A percentile compares a stretch with the other conserved stretches of the same genome.
phyloP scores from a whole-genome alignment of 2,888 invertebrate genomes.

The Ommatoiulus sabulosus region DNA sequence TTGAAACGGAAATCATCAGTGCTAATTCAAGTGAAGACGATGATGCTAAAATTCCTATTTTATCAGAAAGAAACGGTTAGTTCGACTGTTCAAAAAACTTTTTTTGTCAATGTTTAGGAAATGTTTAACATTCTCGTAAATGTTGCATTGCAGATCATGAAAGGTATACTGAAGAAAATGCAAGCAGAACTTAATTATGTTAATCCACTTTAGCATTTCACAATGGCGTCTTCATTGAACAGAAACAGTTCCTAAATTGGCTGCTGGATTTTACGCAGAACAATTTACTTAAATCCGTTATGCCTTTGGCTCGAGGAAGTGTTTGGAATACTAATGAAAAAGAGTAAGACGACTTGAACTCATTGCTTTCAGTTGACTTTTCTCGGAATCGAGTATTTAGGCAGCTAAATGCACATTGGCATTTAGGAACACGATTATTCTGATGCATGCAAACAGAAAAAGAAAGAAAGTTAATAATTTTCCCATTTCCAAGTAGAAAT shows the following conservation, averaged over 20 bases:
- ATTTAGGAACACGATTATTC: too few species aligned
- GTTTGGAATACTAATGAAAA: too few species aligned
- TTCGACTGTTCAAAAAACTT: background rate
- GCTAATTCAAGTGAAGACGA: background rate
- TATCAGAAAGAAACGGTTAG: constrained; percentile 57
- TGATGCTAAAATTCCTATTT: constrained; percentile 49
- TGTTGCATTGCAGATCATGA: background rate
- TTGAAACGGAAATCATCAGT: background rate
- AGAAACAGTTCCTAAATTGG: background rate
- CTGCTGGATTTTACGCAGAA: background rate
- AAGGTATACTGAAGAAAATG: background rate
- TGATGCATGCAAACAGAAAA: too few species aligned
- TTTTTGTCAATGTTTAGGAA: background rate
- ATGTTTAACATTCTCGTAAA: background rate
- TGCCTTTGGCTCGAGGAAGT: too few species aligned
- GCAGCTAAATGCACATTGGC: too few species aligned
- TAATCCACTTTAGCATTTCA: background rate
- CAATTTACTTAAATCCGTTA: background rate
- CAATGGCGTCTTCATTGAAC: background rate
- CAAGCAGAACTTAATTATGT: background rate
- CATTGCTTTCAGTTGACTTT: too few species aligned
- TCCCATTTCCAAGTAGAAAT: background rate
- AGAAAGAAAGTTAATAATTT: too few species aligned
- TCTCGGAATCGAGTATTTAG: too few species aligned
- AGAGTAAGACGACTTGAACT: too few species aligned